Conservation (phyloP, 2,113 vertebrate genomes). For the Clupea harengus region DNA sequence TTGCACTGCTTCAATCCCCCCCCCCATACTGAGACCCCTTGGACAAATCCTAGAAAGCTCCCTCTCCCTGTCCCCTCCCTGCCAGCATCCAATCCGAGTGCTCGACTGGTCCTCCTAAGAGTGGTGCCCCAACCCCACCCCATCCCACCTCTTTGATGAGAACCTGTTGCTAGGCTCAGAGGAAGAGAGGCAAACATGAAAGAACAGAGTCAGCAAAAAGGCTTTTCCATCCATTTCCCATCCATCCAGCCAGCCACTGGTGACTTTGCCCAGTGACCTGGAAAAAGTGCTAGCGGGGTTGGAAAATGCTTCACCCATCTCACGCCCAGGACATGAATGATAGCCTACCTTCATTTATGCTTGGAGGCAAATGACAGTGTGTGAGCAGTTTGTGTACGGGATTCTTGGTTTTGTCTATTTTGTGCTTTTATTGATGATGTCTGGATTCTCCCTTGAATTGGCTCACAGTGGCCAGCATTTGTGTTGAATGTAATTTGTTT, state of each 20-base stretch:
- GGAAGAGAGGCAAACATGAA: constrained; percentile 15
- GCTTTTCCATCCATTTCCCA: constrained; percentile 15
- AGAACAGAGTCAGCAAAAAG: constrained; percentile 28
- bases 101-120: neutral
- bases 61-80: neutral
- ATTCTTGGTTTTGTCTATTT: neutral
- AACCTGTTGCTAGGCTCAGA: constrained; percentile 21
- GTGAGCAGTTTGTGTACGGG: neutral
- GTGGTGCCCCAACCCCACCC: neutral
- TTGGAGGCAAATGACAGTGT: neutral
- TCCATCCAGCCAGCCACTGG: neutral
- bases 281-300: constrained; percentile 51
- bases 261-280: constrained; percentile 44
- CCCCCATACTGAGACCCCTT: neutral
- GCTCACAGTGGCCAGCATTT: neutral
- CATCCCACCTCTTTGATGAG: neutral
- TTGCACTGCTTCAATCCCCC: neutral
- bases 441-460: neutral
- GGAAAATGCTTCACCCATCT: neutral
- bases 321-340: neutral
- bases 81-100: neutral
- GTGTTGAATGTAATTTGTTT: neutral
- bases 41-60: neutral
- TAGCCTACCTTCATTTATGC: neutral
- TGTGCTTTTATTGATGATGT: neutral